These are phyloP conservation scores for Steatocranus sp. DNA, from an alignment of 2,797 vertebrate genomes.

Conservation along the genomic window DNA sequence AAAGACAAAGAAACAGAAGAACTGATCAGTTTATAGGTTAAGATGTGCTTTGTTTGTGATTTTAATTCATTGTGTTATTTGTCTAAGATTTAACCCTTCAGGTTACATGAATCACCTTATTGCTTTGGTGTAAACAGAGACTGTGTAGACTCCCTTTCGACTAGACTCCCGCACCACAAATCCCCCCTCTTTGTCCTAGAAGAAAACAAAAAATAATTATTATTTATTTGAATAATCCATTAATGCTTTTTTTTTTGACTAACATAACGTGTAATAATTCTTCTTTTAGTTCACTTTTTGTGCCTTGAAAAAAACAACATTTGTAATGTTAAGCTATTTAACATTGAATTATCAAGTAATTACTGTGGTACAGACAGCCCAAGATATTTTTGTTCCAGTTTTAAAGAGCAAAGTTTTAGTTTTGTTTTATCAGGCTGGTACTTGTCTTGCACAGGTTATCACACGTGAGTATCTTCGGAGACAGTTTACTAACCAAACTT, in stretches of 20 bases:
- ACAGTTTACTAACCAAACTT: background rate
- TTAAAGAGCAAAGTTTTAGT: background rate
- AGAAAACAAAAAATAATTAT: background rate
- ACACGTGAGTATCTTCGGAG: fast-evolving
- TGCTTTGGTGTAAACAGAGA: slow-evolving; percentile 79
- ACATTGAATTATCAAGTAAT: background rate
- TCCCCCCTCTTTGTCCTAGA: slow-evolving; percentile 82
- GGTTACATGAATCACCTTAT: slow-evolving; percentile 61
- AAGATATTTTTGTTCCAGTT: background rate
- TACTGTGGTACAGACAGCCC: fast-evolving
- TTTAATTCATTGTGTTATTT: background rate
- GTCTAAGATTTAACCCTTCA: background rate
- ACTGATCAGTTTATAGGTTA: background rate
- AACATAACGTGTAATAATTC: background rate
- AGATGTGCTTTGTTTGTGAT: background rate
- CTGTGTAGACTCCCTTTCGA: slow-evolving; percentile 78
- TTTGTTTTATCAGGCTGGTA: background rate
- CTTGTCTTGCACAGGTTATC: background rate
- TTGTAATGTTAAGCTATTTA: background rate
- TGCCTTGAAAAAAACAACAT: background rate
- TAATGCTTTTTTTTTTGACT: background rate
- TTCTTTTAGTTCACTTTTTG: background rate
- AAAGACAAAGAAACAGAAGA: background rate
- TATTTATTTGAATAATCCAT: background rate
- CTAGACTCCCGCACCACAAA: slow-evolving; percentile 88